Base-by-base conservation (phyloP, 2,113 vertebrate genomes). In the Sinocyclocheilus rhinocerous region DNA sequence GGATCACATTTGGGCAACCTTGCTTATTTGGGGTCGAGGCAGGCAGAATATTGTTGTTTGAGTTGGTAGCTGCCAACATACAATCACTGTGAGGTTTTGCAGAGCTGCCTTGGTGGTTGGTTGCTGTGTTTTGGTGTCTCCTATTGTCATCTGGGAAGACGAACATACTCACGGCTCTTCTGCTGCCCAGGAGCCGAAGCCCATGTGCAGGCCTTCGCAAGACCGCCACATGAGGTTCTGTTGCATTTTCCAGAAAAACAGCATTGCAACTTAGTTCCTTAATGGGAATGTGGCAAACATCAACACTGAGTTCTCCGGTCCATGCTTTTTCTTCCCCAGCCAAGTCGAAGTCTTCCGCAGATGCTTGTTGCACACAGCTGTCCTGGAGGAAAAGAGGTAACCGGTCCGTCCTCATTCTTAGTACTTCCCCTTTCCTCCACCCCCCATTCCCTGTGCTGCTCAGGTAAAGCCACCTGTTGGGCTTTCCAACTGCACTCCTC, bases 351-450 rank as follows among this genome's bases (percentile, higher is more conserved):
- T 79, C 81, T 86, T 80, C 36, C 39, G 83, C 77, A 82, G 90
- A 90, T 10, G 83, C 84, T 84, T 86, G 67, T 4, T 39, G 87
- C 80, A 76, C 81, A 55, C 87, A 86, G 76, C 76, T 92, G 78
- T 91, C 90, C 42, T 55, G 89, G 75, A 89, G 85, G 57, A 90
- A 91, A 89, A 90, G 89, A 69, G 89, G 77, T 91, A 95, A 95
- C 93, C 91, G 90, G 94, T 95, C 92, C 0, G 89, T 94, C 94
- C 89, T 95, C 93, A 95, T 95, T 96, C 93, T 91, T 91, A 67
- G 91, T 76, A 88, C 87, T 85, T 86, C 88, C 86, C 86, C 67
- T 72, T 83, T 85, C 84, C 84, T 81, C 89, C 85, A 81, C 67
- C 92, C 67, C 90, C 92, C 22, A 85, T 88, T 92, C 89, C 84